Base-by-base conservation (phyloP, 2,888 invertebrate species). In the Ophioninae sp. region DNA sequence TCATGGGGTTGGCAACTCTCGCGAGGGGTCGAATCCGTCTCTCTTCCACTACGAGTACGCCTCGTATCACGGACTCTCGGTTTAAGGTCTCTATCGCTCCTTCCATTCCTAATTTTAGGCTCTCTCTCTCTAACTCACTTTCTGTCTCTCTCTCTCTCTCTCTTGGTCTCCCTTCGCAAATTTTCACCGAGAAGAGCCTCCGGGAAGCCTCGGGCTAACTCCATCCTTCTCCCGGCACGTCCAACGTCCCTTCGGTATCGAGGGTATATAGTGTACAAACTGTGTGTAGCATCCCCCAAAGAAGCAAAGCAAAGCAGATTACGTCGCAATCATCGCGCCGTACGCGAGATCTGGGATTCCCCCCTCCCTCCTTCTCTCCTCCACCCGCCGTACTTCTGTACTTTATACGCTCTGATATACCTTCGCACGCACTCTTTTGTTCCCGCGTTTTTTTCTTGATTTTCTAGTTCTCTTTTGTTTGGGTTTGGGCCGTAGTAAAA, bases 231-330 rank as follows among this genome's bases (percentile, higher is more conserved):
- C 58, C 17, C 17, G 37, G 67, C 72, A 41, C 78, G 65, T 78
- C 67, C 76, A 83, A 82, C 69, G 75, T 80, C 84, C 76, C 72
- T 72, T 58, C 37, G 71, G 80, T 68, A 72, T 72, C 84, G 79
- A 63, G 77, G 75, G 51, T 51, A 39, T 65, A 77, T 63, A 77
- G 75, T 30, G 39, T 65, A 77, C 67, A 79, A 78, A 74, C 71
- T 72, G 72, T 79, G 41, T 30, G 30, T 30, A 58, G 63, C 72
- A 64, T 63, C 67, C 86, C 85, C 85, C 86, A 81, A 81, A 81
- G 88, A 89, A 88, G 88, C 90, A 89, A 90, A 90, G 88, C 90
- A 91, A 92, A 92, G 90, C 90, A 92, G 92, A 92, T 92, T 92
- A 92, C 87, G 87, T 86, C 88, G 91, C 92, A 92, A 92, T 92